Percentiles rank a stretch among this genome's conserved stretches.
Evolutionary conservation across 2,113 vertebrate genomes (phyloP).

Genomic region (Syngnathoides biaculeatus): DNA sequence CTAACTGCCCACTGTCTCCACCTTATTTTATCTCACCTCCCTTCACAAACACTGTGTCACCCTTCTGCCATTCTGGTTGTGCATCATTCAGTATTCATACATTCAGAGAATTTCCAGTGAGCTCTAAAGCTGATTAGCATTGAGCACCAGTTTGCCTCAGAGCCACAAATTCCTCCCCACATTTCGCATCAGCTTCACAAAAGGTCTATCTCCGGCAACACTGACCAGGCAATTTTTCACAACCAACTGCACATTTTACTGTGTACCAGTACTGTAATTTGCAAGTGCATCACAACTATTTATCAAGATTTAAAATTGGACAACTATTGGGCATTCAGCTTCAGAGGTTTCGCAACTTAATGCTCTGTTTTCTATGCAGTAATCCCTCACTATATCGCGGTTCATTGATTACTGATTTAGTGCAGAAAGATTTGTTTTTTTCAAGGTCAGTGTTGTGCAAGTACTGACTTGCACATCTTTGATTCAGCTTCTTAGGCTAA

Average conservation of each 20-base stretch:
- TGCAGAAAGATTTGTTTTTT: no score
- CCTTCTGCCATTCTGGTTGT: constrained; percentile 4
- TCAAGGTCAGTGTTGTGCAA: no score
- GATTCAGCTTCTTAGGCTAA: no score
- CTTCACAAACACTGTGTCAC: background rate
- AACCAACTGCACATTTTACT: background rate
- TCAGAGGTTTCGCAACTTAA: no score
- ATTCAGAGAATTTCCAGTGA: constrained; percentile 13
- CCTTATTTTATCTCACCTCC: background rate
- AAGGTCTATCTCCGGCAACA: background rate
- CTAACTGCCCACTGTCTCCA: background rate
- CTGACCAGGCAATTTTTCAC: constrained; percentile 14
- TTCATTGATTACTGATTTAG: no score
- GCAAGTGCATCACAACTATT: no score
- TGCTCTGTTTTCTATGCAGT: no score
- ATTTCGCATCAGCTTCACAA: constrained; percentile 5
- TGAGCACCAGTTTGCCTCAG: constrained; percentile 26
- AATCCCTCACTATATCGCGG: no score
- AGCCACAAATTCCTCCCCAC: constrained; percentile 21
- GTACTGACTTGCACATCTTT: no score
- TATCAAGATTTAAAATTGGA: no score
- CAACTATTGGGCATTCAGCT: no score
- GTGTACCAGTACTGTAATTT: background rate
- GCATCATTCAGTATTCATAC: constrained; percentile 26
- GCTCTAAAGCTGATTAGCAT: constrained; percentile 41